Percentiles rank a stretch among this genome's conserved stretches.
Evolutionary conservation across 2,113 vertebrate genomes (phyloP).

Genomic region (Cinclus mexicanus): DNA sequence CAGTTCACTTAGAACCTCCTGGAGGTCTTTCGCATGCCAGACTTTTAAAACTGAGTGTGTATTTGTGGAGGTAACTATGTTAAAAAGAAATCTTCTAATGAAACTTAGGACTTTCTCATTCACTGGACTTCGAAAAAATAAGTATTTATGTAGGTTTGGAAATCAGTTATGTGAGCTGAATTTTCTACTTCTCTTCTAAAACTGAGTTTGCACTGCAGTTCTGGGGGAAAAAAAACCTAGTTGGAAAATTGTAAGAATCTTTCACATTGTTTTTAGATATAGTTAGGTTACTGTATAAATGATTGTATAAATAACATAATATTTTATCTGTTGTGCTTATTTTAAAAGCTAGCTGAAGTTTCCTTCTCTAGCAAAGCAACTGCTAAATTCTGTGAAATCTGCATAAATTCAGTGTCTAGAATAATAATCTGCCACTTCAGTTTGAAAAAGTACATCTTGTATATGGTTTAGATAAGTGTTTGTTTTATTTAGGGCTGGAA

Average conservation of each 20-base stretch:
- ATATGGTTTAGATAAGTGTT: slow-evolving; percentile 50
- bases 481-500: slow-evolving; percentile 91
- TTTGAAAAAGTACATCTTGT: slow-evolving; percentile 7
- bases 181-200: slow-evolving; percentile 32
- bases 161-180: slow-evolving; percentile 54
- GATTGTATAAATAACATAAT: not conserved
- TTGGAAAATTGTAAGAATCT: slow-evolving; percentile 26
- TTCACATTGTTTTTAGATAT: slow-evolving; percentile 16
- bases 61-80: slow-evolving; percentile 80
- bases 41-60: slow-evolving; percentile 72
- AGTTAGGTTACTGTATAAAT: not conserved
- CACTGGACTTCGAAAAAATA: slow-evolving; percentile 18
- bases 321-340: slow-evolving; percentile 16
- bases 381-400: slow-evolving; percentile 7
- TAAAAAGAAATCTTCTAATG: slow-evolving; percentile 64
- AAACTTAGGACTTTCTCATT: slow-evolving; percentile 36
- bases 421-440: not conserved
- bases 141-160: slow-evolving; percentile 22
- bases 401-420: slow-evolving; percentile 21
- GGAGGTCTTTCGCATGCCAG: slow-evolving; percentile 82
- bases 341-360: slow-evolving; percentile 53
- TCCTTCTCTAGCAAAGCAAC: slow-evolving; percentile 35
- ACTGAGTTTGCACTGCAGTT: slow-evolving; percentile 3
- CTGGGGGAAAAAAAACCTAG: slow-evolving; percentile 11
- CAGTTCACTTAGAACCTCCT: slow-evolving; percentile 81